phyloP scores from a whole-genome alignment of 2,888 invertebrate genomes.

The Lathronympha strigana region DNA sequence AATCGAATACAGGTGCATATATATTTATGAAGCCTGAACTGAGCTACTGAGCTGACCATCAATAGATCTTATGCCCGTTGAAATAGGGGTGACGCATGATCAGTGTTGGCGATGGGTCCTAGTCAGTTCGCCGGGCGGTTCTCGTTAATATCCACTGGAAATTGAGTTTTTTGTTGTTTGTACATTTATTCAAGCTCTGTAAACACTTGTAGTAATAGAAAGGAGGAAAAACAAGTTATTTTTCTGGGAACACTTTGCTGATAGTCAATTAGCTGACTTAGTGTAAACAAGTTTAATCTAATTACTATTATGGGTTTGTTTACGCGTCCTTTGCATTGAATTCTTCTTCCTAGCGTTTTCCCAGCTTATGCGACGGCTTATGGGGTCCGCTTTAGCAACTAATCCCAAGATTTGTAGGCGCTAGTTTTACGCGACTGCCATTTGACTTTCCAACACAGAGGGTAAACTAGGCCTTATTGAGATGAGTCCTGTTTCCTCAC shows the following conservation, averaged over 20 bases:
- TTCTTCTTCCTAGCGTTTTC: neutral
- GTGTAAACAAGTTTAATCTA: slow-evolving; percentile 7
- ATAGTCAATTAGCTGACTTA: neutral
- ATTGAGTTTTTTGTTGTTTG: slow-evolving; percentile 1
- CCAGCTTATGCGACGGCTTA: neutral
- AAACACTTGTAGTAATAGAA: slow-evolving; percentile 16
- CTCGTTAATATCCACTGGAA: no score
- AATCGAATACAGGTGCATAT: no score
- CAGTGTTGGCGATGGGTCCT: neutral
- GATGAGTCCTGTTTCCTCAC: no score
- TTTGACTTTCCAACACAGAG: no score
- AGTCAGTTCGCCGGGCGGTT: slow-evolving; percentile 2
- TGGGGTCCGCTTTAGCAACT: neutral
- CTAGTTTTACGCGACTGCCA: no score
- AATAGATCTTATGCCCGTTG: no score
- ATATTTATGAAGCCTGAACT: no score
- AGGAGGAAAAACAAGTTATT: slow-evolving; percentile 27
- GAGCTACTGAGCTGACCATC: no score
- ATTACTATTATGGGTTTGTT: slow-evolving; percentile 6
- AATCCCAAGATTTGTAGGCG: no score
- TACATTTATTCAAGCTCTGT: neutral
- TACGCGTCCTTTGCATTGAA: neutral
- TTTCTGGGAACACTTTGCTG: slow-evolving; percentile 16
- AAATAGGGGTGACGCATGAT: no score
- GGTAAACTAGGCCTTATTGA: no score